Base-by-base conservation (phyloP, 1,140 invertebrate genomes). In the Carposina sasakii region DNA sequence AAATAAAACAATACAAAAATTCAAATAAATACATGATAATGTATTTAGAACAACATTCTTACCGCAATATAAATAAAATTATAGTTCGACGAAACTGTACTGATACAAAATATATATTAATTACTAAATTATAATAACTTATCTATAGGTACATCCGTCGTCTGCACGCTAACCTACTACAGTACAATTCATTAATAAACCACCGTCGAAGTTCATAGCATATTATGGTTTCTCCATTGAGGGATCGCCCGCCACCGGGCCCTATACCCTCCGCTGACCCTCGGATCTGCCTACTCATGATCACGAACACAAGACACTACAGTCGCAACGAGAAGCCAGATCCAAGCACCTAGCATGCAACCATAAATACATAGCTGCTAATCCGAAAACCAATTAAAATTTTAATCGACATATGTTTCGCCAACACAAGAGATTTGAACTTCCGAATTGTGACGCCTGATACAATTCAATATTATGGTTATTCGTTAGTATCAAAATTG, bases 91-190 rank as follows among this genome's bases (percentile, higher is more conserved):
- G 64, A 74, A 68, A 56, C 63, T 6, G 70, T 63, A 77, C 70
- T 68, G 65, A 75, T 81, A 81, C 74, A 81, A 76, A 77, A 81
- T 81, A 77, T 76, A 76, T 68, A 72, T 60, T 66, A 70, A 71
- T 61, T 59, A 63, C 63, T 66, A 61, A 59, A 58, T 70, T 57
- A 54, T 64, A 67, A 72, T 71, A 71, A 69, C 62, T 68, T 72
- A 71, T 63, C 46, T 71, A 63, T 55, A 66, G 54, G 52, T 56
- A 57, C 64, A 64, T 57, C 46, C 57, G 28, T 60, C 66, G 46
- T 47, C 56, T 31, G 26, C 34, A 24, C 48, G 30, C 53, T 26
- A 23, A 39, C 6, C 17, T 26, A 13, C 54, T 62, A 61, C 47
- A 12, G 50, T 58, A 58, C 62, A 60, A 61, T 62, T 63, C 43